Evolutionary conservation across 2,113 vertebrate genomes (phyloP), one percentile per base, ranked within the genome.

Genomic region (Balaeniceps rex): DNA sequence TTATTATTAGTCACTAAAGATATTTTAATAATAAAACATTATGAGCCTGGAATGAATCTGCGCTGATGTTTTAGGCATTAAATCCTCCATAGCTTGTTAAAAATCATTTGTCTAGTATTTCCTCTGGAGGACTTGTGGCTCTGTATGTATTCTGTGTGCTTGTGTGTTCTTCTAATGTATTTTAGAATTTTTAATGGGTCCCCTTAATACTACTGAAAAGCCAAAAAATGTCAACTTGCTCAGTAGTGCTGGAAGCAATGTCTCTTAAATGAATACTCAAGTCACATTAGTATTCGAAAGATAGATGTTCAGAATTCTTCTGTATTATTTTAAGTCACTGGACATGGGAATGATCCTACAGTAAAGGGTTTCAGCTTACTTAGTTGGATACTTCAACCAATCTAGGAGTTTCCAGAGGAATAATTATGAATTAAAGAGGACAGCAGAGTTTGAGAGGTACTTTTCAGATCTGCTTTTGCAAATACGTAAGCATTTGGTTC

Each of bases 311-410:
- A 42, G 10, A 68, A 28, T 42, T 38, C 14, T 80, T 64, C 42
- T 38, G 15, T 38, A 5, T 91, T 84, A 8, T 82, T 83, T 89
- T 28, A 57, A 34, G 61, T 63, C 63, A 5, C 29, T 89, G 65
- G 54, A 23, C 21, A 25, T 18, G 51, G 19, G 23, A 64, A 3
- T 44, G 34, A 63, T 24, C 6, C 25, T 2, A 0, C 15, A 34
- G 25, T 22, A 6, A 61, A 86, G 26, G 15, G 21, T 82, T 85
- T 40, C 33, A 42, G 11, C 22, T 72, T 76, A 11, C 14, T 55
- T 2, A 7, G 33, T 34, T 11, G 31, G 31, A 2, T 57, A 2
- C 11, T 77, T 88, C 18, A 86, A 0, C 18, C 4, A 2, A 11
- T 24, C 5, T 23, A 42, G n/a, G 72, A 34, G 4, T 34, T 93